Conservation (phyloP, 2,888 invertebrate species). For the Agrenia bidenticulata region DNA sequence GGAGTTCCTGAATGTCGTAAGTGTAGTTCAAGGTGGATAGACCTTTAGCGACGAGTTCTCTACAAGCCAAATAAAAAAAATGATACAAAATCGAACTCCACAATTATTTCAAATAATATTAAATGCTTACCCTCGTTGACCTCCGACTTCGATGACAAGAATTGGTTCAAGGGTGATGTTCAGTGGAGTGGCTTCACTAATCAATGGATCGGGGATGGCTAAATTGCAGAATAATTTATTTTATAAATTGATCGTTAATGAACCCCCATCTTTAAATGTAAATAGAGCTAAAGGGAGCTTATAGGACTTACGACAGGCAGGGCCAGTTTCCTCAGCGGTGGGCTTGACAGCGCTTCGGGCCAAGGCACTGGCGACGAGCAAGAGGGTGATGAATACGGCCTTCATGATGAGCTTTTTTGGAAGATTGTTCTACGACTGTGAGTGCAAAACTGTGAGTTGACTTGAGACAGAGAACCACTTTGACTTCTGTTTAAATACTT, state of each 20-base stretch:
- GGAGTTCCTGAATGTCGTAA: conserved; percentile 17
- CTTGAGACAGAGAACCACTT: no score
- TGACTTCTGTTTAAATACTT: no score
- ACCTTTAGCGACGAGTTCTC: conserved; percentile 22
- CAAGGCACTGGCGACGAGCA: conserved; percentile 26
- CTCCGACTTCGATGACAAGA: conserved; percentile 21
- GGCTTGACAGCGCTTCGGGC: conserved; percentile 28
- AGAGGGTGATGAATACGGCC: conserved; percentile 23
- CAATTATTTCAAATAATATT: neutral
- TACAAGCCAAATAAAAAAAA: no score
- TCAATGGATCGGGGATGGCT: conserved; percentile 34
- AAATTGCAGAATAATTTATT: no score
- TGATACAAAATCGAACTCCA: no score
- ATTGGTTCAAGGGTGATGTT: conserved; percentile 35
- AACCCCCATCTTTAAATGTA: no score
- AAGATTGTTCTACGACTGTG: neutral
- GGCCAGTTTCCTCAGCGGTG: conserved; percentile 21
- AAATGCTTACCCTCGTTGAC: conserved; percentile 21
- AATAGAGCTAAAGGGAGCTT: no score
- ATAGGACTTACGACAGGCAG: conserved; percentile 29
- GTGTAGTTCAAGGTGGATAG: conserved; percentile 27
- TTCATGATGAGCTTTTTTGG: conserved; percentile 30
- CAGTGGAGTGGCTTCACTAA: conserved; percentile 15
- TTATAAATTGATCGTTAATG: no score
- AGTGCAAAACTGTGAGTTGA: no score